Evolutionary conservation across 2,797 vertebrate genomes (phyloP).

Genomic region (Craterocephalus amniculus): DNA sequence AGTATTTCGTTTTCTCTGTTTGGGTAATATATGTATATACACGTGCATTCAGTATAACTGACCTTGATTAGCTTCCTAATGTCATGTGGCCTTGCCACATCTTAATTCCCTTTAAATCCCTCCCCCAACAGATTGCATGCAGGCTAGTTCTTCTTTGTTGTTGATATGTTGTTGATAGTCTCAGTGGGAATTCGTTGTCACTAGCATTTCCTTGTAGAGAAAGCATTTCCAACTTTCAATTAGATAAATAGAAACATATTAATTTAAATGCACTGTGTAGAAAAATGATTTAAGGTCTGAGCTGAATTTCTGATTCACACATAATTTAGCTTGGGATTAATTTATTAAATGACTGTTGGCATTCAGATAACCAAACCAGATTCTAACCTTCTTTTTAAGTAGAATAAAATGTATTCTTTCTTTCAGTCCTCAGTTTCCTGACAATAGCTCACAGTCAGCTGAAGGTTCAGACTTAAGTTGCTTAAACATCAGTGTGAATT

Average conservation of each 20-base stretch:
- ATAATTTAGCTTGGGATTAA: no score
- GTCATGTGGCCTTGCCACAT: slow-evolving; percentile 55
- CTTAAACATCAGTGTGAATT: no score
- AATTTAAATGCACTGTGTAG: not conserved
- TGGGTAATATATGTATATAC: slow-evolving; percentile 16
- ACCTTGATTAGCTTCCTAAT: slow-evolving; percentile 70
- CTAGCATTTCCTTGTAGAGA: slow-evolving; percentile 11
- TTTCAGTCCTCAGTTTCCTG: no score
- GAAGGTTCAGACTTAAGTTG: no score
- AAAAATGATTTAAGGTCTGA: not conserved
- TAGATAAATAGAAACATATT: no score
- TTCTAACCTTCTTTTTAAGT: no score
- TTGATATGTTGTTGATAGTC: slow-evolving; percentile 36
- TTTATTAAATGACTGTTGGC: no score
- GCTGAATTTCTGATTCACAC: no score
- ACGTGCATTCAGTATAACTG: slow-evolving; percentile 44
- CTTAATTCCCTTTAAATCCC: slow-evolving; percentile 77
- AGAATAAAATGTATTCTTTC: no score
- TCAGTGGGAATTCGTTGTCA: not conserved
- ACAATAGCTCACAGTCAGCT: no score
- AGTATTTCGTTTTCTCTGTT: slow-evolving; percentile 8
- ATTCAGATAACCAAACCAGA: no score
- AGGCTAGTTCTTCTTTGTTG: slow-evolving; percentile 17
- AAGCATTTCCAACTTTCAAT: not conserved
- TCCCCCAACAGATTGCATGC: slow-evolving; percentile 69